Base-by-base conservation (phyloP, 2,797 vertebrate genomes). In the Catamblyrhynchus diadema region DNA sequence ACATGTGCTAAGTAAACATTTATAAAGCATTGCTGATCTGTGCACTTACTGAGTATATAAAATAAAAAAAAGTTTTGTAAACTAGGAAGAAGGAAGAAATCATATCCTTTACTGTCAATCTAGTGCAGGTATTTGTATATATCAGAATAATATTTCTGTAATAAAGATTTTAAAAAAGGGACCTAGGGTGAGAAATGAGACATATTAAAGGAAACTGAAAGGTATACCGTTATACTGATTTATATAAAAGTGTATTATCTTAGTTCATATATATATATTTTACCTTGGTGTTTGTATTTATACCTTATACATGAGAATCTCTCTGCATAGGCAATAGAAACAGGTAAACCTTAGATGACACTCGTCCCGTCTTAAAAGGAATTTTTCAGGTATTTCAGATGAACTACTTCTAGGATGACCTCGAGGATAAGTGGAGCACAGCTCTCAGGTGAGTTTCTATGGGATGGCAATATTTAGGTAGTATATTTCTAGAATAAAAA, bases 41-140 rank as follows among this genome's bases (percentile, higher is more conserved):
- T 28, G 48, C 25, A 28, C 48, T 50, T 50, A 17, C 25, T 50
- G 44, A 45, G 22, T 22, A 45, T 50, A 28, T 28, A 50, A 50
- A 50, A 50, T 28, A 16, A 50, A 50, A 27, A 48, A 28, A 27
- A 6, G 25, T 50, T 66, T 30, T 54, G 11, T 23, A 48, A 83
- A 47, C 14, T 32, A 32, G 8, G 28, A 92, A 66, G 17, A 74
- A 8, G 35, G 12, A 47, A 28, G 33, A 78, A 90, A 50, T 71
- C 0, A 15, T 48, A 51, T 6, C 3, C 11, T 59, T 42, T 28
- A 41, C 9, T 37, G 3, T 79, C 8, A 10, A 15, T 18, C 14
- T 53, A 32, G 10, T 30, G 50, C 10, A 32, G 3, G 3, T 53
- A 23, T 80, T 77, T 48, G 3, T 37, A 70, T 25, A 19, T 32